These are phyloP conservation scores for Nettapus auritus DNA, from an alignment of 2,113 vertebrate species.

Conservation along the genomic window DNA sequence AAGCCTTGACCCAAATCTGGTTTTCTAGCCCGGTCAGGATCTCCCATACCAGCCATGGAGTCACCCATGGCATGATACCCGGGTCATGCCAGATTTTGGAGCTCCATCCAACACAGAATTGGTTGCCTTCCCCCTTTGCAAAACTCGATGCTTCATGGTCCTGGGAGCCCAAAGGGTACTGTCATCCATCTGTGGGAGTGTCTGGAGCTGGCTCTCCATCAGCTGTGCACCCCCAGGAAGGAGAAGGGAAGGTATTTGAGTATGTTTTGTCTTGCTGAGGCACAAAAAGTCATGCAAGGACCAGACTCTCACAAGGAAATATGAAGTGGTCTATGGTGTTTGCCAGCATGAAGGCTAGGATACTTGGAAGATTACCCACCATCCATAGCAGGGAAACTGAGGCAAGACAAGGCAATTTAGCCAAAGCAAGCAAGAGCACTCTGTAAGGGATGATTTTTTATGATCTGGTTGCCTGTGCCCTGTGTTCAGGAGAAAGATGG, in stretches of 20 bases:
- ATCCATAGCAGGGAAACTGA: background rate
- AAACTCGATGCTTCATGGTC: background rate
- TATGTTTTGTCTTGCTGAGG: background rate
- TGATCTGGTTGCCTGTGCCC: background rate
- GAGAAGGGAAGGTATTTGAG: background rate
- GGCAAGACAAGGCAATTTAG: background rate
- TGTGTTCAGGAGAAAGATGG: background rate
- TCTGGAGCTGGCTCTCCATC: background rate
- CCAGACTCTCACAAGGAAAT: background rate
- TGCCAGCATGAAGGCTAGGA: accelerated
- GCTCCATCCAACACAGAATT: accelerated
- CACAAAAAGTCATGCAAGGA: background rate
- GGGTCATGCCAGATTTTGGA: accelerated
- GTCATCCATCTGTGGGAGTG: background rate
- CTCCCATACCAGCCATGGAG: background rate
- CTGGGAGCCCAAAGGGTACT: background rate
- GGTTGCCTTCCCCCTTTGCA: background rate
- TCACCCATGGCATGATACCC: accelerated
- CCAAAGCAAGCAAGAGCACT: background rate
- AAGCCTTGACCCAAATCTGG: background rate
- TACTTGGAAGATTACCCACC: background rate
- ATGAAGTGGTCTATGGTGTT: too few relatives aligned
- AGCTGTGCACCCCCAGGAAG: background rate
- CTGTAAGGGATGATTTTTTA: background rate
- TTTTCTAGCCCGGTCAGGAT: background rate